Evolutionary conservation across 2,888 invertebrate species (phyloP).

Genomic region (Listrodromus nycthemerus): DNA sequence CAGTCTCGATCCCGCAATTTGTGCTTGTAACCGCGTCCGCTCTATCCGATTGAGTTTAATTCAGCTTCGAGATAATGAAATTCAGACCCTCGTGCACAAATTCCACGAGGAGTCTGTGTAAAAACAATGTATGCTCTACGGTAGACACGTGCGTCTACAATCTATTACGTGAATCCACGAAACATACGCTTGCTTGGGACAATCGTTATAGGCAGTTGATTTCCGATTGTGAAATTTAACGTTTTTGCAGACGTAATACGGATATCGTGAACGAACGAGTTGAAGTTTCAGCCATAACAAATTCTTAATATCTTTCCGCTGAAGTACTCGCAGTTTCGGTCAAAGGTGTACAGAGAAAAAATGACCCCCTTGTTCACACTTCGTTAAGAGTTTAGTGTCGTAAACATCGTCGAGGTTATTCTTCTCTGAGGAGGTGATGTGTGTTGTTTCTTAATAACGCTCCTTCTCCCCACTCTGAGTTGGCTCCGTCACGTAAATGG

Average conservation of each 20-base stretch:
- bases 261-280: constrained; percentile 16
- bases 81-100: not conserved
- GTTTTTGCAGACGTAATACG: no score
- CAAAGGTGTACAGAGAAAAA: constrained; percentile 11
- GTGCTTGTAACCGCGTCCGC: constrained; percentile 4
- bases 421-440: constrained; percentile 23
- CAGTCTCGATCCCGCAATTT: not conserved
- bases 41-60: constrained; percentile 36
- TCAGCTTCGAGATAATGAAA: constrained; percentile 38
- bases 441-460: constrained; percentile 34
- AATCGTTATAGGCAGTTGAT: no score
- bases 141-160: no score
- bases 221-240: no score
- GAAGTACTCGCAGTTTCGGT: constrained; percentile 12
- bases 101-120: no score
- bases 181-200: no score
- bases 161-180: no score
- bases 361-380: constrained; percentile 19
- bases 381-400: constrained; percentile 48
- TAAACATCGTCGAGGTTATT: constrained; percentile 20
- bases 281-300: constrained; percentile 41
- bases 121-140: no score
- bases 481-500: not conserved
- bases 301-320: constrained; percentile 38
- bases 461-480: not conserved